Evolutionary conservation across 2,113 vertebrate genomes (phyloP), one percentile per base, ranked within the genome.

Genomic region (Bostrychus sinensis): DNA sequence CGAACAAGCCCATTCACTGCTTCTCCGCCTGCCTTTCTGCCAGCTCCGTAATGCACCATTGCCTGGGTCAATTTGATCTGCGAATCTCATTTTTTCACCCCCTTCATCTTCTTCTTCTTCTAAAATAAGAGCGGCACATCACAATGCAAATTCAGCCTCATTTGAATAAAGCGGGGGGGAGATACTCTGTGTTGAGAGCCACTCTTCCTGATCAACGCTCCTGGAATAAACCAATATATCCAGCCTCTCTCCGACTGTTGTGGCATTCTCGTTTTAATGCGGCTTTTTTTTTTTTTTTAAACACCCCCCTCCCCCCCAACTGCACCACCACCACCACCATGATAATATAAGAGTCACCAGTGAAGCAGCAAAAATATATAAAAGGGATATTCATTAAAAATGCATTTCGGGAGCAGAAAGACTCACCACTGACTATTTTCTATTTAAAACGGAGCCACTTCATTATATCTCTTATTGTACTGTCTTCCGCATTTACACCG

Each of bases 161-260:
- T 99, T 99, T 99, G 96, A 98, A 99, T 99, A 98, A 97, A 97
- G 95, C 92, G 93, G 93, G 92, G 93, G 95, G 95, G 95, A 95
- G 96, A 95, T 95, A 97, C 95, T 98, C 96, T 96, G 96, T 96
- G 95, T 98, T 97, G 96, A 96, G 94, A 98, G 95, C 94, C 96
- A 96, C 95, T 98, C 96, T 99, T 99, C 97, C 97, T 99, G 96
- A 98, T 98, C 96, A 98, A 94, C 95, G 97, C 95, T 91, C 96
- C 95, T 98, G 96, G 95, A 99, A 99, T 98, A 97, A 98, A 98
- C 96, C 96, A 97, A 98, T 98, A 96, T 98, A 96, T 98, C 95
- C 95, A 96, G 93, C 22, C 20, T 94, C 85, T 94, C 92, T 93
- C 90, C 90, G 94, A 90, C 93, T 96, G 95, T 96, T 96, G 95